Conservation (phyloP, 2,113 vertebrate species). For the Carlito syrichta region DNA sequence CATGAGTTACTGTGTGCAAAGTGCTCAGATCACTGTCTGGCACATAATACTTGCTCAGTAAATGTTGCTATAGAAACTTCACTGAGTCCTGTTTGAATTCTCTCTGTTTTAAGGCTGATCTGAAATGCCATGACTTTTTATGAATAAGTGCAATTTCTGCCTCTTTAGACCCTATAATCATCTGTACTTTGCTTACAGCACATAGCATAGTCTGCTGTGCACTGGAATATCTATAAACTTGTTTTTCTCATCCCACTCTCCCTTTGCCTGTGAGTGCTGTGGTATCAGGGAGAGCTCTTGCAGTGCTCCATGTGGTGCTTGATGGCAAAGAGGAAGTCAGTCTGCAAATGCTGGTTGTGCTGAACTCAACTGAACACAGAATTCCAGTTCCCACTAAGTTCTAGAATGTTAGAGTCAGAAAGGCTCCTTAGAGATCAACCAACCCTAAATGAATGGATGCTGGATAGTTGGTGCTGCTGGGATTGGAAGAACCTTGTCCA, state of each 20-base stretch:
- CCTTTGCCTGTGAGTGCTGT: background rate
- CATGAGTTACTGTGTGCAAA: background rate
- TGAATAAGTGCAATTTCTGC: constrained; percentile 46
- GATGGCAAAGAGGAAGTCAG: background rate
- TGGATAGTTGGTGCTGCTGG: background rate
- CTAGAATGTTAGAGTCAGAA: background rate
- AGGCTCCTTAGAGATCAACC: background rate
- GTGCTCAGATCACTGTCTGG: background rate
- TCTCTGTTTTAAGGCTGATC: constrained; percentile 34
- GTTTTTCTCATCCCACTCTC: background rate
- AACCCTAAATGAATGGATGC: background rate
- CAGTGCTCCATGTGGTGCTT: background rate
- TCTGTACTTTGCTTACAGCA: constrained; percentile 48
- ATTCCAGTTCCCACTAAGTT: background rate
- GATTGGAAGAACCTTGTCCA: background rate
- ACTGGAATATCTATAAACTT: background rate
- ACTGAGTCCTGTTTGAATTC: background rate
- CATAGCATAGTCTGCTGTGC: background rate
- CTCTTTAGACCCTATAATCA: constrained; percentile 45
- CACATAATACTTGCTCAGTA: background rate
- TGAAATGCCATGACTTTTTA: constrained; percentile 39
- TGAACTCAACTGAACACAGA: background rate
- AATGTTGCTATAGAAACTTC: constrained; percentile 44
- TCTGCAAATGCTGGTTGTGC: background rate
- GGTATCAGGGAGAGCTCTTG: background rate